A percentile compares a stretch with the other conserved stretches of the same genome.
These are phyloP conservation scores for Cotesia typhae DNA, from an alignment of 1,140 invertebrate genomes.

Conservation along the genomic window DNA sequence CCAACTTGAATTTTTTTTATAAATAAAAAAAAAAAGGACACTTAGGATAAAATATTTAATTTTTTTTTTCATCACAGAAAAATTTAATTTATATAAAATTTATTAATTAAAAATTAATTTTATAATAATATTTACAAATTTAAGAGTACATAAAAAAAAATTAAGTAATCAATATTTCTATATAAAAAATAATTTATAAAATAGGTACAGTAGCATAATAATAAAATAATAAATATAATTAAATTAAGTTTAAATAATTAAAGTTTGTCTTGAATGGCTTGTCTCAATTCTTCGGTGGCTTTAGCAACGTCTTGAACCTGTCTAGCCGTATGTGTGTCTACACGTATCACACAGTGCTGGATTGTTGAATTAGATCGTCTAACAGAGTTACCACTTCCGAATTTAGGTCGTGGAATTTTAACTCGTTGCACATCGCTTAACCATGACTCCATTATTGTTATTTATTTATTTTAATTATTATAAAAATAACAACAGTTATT, in stretches of 20 bases:
- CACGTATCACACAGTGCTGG: constrained; percentile 52
- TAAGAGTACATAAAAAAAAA: no score
- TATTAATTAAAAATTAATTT: no score
- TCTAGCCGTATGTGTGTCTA: constrained; percentile 52
- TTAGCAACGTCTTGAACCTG: constrained; percentile 69
- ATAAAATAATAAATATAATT: background rate
- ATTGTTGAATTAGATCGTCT: constrained; percentile 59
- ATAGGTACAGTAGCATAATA: constrained; percentile 34
- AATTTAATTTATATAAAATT: no score
- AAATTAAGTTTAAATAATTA: constrained; percentile 57
- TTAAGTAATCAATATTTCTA: no score
- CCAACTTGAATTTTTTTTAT: background rate
- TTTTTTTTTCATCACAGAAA: no score
- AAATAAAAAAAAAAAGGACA: no score
- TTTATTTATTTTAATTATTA: constrained; percentile 26
- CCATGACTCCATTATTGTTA: constrained; percentile 77
- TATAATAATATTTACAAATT: no score
- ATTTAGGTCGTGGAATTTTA: constrained; percentile 83
- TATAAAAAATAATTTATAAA: background rate
- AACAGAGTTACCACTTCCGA: constrained; percentile 70
- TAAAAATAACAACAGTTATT: background rate
- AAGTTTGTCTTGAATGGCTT: constrained; percentile 78
- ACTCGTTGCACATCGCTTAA: constrained; percentile 82
- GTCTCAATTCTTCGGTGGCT: constrained; percentile 76
- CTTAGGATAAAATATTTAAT: no score